A percentile compares a stretch with the other conserved stretches of the same genome.
These are phyloP conservation scores for Acanthosepion lycidas DNA, from an alignment of 2,888 invertebrate genomes.

Conservation along the genomic window DNA sequence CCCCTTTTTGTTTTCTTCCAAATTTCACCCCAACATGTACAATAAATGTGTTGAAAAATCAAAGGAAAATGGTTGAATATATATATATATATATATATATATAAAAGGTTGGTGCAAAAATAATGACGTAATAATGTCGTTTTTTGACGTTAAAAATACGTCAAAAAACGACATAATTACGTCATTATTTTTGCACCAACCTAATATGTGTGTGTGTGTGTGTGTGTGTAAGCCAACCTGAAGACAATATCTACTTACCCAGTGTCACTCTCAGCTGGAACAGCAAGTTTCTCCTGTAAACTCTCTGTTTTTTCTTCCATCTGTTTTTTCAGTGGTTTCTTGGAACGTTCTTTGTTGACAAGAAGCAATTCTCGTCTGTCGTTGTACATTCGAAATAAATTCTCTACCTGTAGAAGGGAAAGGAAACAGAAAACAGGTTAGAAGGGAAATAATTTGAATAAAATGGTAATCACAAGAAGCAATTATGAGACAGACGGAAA, in stretches of 20 bases:
- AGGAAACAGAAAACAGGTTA: not conserved
- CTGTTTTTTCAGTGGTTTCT: constrained; percentile 53
- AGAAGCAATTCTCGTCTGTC: constrained; percentile 68
- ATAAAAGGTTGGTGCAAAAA: too few species aligned
- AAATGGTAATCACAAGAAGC: not conserved
- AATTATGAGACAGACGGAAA: not conserved
- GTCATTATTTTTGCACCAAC: too few species aligned
- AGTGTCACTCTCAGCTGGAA: constrained; percentile 66
- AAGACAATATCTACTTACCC: constrained; percentile 56
- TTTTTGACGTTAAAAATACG: too few species aligned
- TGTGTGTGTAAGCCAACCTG: not conserved
- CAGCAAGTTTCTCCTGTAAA: constrained; percentile 54
- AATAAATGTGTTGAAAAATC: too few species aligned
- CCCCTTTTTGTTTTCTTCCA: too few species aligned
- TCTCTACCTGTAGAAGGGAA: constrained; percentile 71
- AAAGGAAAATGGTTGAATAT: not conserved
- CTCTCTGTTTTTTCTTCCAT: constrained; percentile 50
- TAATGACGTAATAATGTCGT: too few species aligned
- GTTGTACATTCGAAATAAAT: constrained; percentile 73
- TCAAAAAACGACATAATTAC: too few species aligned
- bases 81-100: too few species aligned
- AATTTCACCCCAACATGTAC: too few species aligned
- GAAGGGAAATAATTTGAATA: not conserved
- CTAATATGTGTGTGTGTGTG: not conserved
- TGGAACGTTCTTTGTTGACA: constrained; percentile 55